Evolutionary conservation across 1,140 invertebrate species (phyloP).

Genomic region (Mya arenaria): DNA sequence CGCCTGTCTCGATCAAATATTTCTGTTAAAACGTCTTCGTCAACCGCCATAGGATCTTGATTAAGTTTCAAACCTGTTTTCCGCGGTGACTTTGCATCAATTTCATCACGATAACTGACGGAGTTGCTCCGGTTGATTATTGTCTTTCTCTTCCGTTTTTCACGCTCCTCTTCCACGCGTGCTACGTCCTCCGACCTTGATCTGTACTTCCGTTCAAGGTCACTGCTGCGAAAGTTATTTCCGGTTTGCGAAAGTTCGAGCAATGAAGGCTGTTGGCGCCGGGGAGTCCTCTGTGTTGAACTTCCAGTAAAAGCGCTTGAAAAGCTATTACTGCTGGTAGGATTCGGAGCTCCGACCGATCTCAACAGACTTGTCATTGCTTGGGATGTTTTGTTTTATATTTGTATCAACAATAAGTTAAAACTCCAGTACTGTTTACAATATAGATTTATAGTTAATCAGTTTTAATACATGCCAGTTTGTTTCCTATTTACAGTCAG

Average conservation of each 20-base stretch:
- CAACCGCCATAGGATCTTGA: background rate
- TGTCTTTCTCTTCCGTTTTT: background rate
- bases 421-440: too few species aligned
- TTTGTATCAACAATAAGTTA: too few species aligned
- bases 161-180: conserved; percentile 3
- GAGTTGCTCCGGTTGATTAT: conserved; percentile 20
- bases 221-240: conserved; percentile 1
- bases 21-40: background rate
- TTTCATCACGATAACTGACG: background rate
- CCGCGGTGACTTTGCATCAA: background rate
- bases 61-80: background rate
- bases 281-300: background rate
- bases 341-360: background rate
- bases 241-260: conserved; percentile 43
- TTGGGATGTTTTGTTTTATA: too few species aligned
- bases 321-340: background rate
- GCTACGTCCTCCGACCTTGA: conserved; percentile 30
- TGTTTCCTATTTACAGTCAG: too few species aligned
- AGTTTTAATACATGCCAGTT: too few species aligned
- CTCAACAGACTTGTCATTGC: background rate
- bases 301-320: background rate
- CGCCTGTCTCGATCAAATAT: background rate
- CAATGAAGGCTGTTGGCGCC: background rate
- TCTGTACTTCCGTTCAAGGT: background rate
- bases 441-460: too few species aligned